Evolutionary conservation across 2,888 invertebrate genomes (phyloP), one percentile per base, ranked within the genome.

Genomic region (Cephus sareptanus): DNA sequence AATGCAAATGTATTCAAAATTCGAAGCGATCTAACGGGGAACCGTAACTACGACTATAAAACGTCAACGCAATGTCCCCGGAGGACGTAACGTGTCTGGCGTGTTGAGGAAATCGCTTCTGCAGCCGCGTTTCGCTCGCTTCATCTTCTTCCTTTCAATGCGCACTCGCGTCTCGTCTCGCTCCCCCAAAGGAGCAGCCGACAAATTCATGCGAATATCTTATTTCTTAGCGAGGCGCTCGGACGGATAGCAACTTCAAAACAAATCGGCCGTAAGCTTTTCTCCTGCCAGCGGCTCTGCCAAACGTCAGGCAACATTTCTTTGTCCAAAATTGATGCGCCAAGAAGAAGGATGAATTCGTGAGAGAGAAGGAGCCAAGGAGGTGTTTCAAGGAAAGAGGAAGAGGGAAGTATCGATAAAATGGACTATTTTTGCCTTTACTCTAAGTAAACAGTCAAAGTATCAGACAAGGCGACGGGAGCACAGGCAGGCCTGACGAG

Each of bases 1-100:
- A 76, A 85, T 83, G 82, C 81, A 85, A 87, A 87, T 87, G 87
- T 85, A 87, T 87, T 86, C 87, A 80, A 69, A 85, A 83, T 79
- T 80, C 81, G 75, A 68, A 73, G 73, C 77, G 78, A 81, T 80
- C 56, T 76, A 40, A 34, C 71, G 37, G 56, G 35, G 79, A 69
- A 69, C 78, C 70, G 81, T 81, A 84, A 84, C 79, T 79, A 76
- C 71, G 79, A 37, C 76, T 77, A 77, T 85, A 85, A 85, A 79
- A 85, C 69, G 71, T 56, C 11, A 79, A 79, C 75, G 77, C 37
- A 15, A 40, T 15, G 40, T 40, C 73, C 68, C 71, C 70, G 75
- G 30, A 40, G 70, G 23, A 56, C 35, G 56, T 80, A 76, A 77
- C 37, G 74, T 33, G 74, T 40, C 40, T 40, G 6, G 40, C 40